Evolutionary conservation across 2,113 vertebrate species (phyloP).

Genomic region (Barbus barbus): DNA sequence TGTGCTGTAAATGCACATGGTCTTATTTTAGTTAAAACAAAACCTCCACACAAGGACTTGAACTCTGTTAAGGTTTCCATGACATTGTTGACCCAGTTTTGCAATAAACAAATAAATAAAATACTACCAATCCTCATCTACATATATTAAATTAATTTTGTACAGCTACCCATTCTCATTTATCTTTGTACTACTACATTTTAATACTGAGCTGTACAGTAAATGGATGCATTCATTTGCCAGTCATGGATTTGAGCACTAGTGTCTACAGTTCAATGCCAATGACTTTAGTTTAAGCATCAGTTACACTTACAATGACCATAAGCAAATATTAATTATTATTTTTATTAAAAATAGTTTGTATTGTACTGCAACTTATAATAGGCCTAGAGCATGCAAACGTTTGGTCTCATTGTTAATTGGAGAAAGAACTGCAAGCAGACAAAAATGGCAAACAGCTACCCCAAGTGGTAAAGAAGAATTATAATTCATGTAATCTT

Average conservation of each 20-base stretch:
- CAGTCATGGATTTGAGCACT: background rate
- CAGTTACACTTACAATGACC: background rate
- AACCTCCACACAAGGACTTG: background rate
- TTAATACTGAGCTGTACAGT: background rate
- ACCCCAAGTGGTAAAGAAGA: background rate
- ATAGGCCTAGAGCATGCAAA: background rate
- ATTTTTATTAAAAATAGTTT: background rate
- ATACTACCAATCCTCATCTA: background rate
- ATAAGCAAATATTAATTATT: background rate
- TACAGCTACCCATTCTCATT: background rate
- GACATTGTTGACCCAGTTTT: background rate
- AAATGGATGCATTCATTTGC: background rate
- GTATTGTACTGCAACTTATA: background rate
- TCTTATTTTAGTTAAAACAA: background rate
- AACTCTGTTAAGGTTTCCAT: background rate
- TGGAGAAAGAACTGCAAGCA: too few species aligned
- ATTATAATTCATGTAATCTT: background rate
- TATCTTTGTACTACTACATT: background rate
- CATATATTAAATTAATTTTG: background rate
- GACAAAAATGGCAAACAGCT: background rate
- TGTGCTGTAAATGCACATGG: background rate
- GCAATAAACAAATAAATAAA: too few species aligned
- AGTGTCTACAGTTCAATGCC: background rate
- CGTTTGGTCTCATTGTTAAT: background rate
- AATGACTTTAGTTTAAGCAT: background rate